Conservation (phyloP, 2,888 invertebrate genomes). For the Polyommatus icarus region DNA sequence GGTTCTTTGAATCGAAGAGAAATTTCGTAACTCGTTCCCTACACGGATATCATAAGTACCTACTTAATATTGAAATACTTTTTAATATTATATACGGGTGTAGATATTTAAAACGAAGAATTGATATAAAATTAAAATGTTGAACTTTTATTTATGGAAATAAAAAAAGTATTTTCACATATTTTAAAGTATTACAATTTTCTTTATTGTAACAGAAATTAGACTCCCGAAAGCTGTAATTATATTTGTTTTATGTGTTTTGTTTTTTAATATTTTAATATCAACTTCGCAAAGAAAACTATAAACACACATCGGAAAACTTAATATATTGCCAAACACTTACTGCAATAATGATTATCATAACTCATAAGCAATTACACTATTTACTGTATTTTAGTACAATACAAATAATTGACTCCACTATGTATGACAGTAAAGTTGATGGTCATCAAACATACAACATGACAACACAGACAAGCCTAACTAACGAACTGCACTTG, state of each 20-base stretch:
- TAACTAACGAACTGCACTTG: background rate
- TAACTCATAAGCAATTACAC: background rate
- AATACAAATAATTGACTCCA: background rate
- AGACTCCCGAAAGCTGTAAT: no score
- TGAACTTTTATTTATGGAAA: no score
- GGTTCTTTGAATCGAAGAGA: background rate
- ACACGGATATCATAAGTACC: background rate
- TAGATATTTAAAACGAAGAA: no score
- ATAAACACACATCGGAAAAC: no score
- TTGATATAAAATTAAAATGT: no score
- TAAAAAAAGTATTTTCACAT: no score
- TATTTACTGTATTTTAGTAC: background rate
- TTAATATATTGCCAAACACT: background rate
- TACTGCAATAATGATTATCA: background rate
- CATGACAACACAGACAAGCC: background rate
- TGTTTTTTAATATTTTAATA: no score
- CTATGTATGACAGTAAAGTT: background rate
- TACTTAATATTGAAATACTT: background rate
- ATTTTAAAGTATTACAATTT: no score
- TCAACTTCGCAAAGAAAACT: no score
- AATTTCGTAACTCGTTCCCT: background rate
- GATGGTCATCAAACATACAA: background rate
- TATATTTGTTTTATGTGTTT: no score
- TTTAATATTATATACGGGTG: no score
- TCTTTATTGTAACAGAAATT: no score